These are phyloP conservation scores for Lacerta agilis DNA, from an alignment of 2,797 vertebrate species.

Conservation along the genomic window DNA sequence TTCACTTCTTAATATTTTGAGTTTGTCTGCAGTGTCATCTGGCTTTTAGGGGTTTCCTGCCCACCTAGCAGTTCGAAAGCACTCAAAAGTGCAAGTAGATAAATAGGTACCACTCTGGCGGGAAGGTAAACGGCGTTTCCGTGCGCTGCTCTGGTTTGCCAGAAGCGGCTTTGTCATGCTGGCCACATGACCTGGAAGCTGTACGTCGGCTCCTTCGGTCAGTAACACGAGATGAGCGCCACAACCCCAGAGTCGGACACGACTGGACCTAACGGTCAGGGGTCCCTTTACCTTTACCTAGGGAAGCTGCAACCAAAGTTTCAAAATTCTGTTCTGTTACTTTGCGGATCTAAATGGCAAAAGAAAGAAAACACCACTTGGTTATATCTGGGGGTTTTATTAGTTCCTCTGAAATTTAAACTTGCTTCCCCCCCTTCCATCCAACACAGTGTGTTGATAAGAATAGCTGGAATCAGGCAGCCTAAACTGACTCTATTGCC, in stretches of 20 bases:
- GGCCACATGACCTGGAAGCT: no score
- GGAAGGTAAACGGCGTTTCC: no score
- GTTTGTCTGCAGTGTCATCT: not conserved
- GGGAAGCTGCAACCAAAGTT: not conserved
- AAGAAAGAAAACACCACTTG: not conserved
- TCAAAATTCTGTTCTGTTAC: not conserved
- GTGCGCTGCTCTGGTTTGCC: no score
- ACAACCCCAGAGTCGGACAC: no score
- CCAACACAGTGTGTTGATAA: fast-evolving
- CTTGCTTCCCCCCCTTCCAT: not conserved
- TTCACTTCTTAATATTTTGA: not conserved
- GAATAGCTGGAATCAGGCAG: not conserved
- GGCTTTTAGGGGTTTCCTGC: not conserved
- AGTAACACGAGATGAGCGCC: no score
- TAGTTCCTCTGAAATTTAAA: not conserved
- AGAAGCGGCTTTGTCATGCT: no score
- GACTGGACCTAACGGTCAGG: no score
- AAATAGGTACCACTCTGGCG: no score
- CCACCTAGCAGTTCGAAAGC: no score
- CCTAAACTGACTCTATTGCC: not conserved
- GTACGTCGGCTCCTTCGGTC: no score
- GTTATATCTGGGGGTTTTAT: conserved; percentile 4
- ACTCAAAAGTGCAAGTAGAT: no score
- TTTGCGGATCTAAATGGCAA: not conserved
- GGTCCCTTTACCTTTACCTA: not conserved